These are phyloP conservation scores for Pecten maximus DNA, from an alignment of 2,888 invertebrate species.

Conservation along the genomic window DNA sequence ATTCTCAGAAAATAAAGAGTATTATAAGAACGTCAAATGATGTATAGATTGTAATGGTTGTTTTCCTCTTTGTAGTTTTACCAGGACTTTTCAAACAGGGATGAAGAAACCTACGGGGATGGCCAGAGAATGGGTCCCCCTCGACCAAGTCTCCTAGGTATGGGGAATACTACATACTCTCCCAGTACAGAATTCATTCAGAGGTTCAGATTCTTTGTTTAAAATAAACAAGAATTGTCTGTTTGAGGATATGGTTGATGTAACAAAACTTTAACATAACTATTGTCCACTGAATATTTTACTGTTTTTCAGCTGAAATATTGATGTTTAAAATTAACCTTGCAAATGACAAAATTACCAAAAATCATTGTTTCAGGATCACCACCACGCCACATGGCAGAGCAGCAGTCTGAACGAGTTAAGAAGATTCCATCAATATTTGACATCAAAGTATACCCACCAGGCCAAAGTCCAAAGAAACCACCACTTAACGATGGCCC, in stretches of 20 bases:
- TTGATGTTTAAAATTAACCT: neutral
- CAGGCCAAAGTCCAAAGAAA: conserved; percentile 72
- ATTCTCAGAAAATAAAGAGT: no score
- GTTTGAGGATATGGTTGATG: no score
- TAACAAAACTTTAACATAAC: no score
- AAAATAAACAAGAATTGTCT: no score
- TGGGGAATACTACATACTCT: neutral
- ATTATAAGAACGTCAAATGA: no score
- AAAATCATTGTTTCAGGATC: conserved; percentile 67
- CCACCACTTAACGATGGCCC: conserved; percentile 50
- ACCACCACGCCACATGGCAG: conserved; percentile 74
- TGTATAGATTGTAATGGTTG: no score
- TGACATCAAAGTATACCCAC: conserved; percentile 79
- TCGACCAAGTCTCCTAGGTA: conserved; percentile 47
- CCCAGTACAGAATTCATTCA: neutral
- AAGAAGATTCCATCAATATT: conserved; percentile 81
- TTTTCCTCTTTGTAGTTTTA: conserved; percentile 35
- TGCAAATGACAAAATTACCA: neutral
- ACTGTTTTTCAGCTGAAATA: neutral
- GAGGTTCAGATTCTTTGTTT: no score
- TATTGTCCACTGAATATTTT: no score
- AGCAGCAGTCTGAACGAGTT: conserved; percentile 64
- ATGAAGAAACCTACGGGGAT: conserved; percentile 33
- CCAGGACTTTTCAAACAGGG: neutral
- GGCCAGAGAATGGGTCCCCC: conserved; percentile 40